phyloP scores from a whole-genome alignment of 2,113 vertebrate species.

The Mus pahari region DNA sequence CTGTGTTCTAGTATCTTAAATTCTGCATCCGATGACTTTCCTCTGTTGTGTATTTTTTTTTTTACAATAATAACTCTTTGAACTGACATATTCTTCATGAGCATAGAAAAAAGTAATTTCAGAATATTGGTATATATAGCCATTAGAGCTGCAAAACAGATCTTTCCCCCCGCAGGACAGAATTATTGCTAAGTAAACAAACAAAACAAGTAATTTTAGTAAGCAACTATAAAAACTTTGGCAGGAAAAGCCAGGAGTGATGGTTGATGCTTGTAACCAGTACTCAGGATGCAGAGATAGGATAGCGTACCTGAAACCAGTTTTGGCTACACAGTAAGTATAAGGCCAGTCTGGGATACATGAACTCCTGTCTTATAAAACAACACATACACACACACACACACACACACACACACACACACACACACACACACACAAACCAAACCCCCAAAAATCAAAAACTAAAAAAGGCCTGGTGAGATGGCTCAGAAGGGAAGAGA shows the following conservation, averaged over 20 bases:
- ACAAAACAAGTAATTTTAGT: neutral
- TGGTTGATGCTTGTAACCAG: neutral
- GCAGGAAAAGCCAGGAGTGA: neutral
- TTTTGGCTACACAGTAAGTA: neutral
- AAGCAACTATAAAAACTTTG: neutral
- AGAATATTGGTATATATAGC: neutral
- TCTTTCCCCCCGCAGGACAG: neutral
- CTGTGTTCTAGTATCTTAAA: neutral
- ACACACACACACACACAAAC: neutral
- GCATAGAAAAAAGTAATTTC: neutral
- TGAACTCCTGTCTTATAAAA: neutral
- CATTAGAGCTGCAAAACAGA: neutral
- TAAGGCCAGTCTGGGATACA: neutral
- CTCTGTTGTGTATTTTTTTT: neutral
- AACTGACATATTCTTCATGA: neutral
- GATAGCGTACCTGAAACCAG: neutral
- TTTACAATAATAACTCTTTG: neutral
- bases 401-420: too few relatives aligned
- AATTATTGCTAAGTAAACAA: conserved; percentile 6
- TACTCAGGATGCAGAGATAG: neutral
- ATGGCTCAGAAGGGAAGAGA: neutral
- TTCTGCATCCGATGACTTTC: neutral
- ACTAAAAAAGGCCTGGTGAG: neutral
- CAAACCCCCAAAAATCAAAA: neutral
- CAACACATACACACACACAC: neutral